phyloP scores from a whole-genome alignment of 92 coral and sea anemone genomes.

The Epizoanthus scotinus region DNA sequence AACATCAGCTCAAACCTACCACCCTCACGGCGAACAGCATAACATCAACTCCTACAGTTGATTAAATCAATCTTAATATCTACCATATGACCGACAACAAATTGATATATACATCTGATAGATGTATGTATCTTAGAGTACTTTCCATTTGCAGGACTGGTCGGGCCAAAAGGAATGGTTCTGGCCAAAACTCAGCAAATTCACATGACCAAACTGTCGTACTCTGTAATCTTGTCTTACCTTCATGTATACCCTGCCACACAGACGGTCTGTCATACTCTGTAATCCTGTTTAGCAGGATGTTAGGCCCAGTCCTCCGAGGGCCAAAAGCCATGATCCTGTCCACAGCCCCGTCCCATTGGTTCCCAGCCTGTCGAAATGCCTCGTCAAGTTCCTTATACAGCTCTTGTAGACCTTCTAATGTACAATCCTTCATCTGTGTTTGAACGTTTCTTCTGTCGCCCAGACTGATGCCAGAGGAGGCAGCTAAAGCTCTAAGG shows the following conservation, averaged over 20 bases:
- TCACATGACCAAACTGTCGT: too few relatives aligned
- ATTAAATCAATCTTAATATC: too few relatives aligned
- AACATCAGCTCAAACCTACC: too few relatives aligned
- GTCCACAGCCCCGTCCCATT: conserved; percentile 85
- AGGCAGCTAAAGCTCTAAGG: conserved; percentile 70
- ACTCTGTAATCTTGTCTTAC: not conserved
- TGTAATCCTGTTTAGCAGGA: conserved; percentile 77
- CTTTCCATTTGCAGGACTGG: too few relatives aligned
- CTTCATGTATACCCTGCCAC: conserved; percentile 71
- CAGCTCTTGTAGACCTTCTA: conserved; percentile 66
- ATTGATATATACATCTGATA: too few relatives aligned
- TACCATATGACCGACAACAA: too few relatives aligned
- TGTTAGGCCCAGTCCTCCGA: conserved; percentile 84
- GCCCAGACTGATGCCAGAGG: conserved; percentile 48
- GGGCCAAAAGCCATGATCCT: conserved; percentile 97
- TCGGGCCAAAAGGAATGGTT: too few relatives aligned
- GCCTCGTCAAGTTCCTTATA: conserved; percentile 69
- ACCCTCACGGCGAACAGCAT: too few relatives aligned
- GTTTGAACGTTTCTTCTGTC: conserved; percentile 54
- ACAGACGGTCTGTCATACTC: conserved; percentile 83
- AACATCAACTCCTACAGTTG: too few relatives aligned
- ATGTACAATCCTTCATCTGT: conserved; percentile 59
- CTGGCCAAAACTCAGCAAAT: too few relatives aligned
- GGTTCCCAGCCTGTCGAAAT: conserved; percentile 76
- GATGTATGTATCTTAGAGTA: too few relatives aligned